These are phyloP conservation scores for Hirtodrosophila histrioides DNA, from an alignment of 2,888 invertebrate species.

Conservation along the genomic window DNA sequence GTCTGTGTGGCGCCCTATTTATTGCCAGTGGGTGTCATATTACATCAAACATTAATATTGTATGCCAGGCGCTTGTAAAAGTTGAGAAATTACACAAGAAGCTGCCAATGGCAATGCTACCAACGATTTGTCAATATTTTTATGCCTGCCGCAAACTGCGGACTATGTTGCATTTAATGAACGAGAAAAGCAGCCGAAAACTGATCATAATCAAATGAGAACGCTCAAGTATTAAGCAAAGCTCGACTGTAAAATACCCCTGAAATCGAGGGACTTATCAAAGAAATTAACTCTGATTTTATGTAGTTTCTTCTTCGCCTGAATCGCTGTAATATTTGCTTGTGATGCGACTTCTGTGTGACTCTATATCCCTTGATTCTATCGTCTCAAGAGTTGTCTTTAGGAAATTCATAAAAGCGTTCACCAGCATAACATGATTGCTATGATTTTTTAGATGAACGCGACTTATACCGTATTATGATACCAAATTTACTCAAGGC, in stretches of 20 bases:
- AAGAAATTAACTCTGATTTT: too few species aligned
- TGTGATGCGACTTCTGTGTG: too few species aligned
- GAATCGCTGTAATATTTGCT: too few species aligned
- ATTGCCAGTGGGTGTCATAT: slow-evolving; percentile 48
- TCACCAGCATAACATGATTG: too few species aligned
- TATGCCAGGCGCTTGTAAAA: slow-evolving; percentile 13
- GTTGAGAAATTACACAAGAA: slow-evolving; percentile 41
- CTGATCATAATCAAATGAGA: slow-evolving; percentile 25
- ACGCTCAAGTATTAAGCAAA: slow-evolving; percentile 1
- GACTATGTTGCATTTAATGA: slow-evolving; percentile 24
- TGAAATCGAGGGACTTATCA: too few species aligned
- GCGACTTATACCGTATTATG: too few species aligned
- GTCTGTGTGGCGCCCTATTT: slow-evolving; percentile 47
- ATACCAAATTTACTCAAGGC: too few species aligned
- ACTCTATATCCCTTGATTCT: too few species aligned
- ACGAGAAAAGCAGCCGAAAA: slow-evolving; percentile 8
- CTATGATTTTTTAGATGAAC: too few species aligned
- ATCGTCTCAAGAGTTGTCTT: too few species aligned
- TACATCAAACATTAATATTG: slow-evolving; percentile 37
- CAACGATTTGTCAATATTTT: slow-evolving; percentile 62
- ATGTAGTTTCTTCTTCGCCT: too few species aligned
- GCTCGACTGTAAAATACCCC: slow-evolving; percentile 1
- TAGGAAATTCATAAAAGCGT: too few species aligned
- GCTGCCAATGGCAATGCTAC: slow-evolving; percentile 54
- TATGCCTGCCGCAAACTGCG: slow-evolving; percentile 23